These are phyloP conservation scores for Pampus argenteus DNA, from an alignment of 2,797 vertebrate genomes.

Conservation along the genomic window DNA sequence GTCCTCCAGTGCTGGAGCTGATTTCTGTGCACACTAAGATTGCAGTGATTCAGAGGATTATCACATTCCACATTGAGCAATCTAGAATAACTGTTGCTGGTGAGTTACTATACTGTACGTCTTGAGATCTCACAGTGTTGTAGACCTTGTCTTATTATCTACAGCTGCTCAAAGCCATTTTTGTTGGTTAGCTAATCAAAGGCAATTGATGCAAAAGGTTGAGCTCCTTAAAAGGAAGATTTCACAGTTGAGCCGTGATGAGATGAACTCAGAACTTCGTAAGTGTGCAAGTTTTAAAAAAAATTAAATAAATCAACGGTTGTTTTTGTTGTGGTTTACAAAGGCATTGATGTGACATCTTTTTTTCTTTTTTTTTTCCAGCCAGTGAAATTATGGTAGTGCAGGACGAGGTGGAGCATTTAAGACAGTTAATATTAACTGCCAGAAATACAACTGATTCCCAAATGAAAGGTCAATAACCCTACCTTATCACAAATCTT, in stretches of 20 bases:
- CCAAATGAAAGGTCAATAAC: constrained; percentile 42
- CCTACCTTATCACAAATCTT: neutral
- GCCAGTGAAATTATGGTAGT: constrained; percentile 55
- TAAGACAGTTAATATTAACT: fast-evolving
- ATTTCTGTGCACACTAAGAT: constrained; percentile 46
- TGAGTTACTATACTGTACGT: constrained; percentile 15
- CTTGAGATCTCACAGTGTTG: neutral
- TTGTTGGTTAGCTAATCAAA: constrained; percentile 39
- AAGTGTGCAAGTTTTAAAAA: constrained; percentile 6
- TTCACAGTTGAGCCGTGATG: neutral
- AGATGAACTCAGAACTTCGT: constrained; percentile 51
- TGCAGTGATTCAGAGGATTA: constrained; percentile 1
- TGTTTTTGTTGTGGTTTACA: neutral
- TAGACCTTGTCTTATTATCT: neutral
- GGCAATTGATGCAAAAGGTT: neutral
- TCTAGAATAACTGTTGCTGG: constrained; percentile 9
- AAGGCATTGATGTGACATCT: neutral
- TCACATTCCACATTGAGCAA: neutral
- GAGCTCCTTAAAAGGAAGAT: constrained; percentile 55
- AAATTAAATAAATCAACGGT: too few relatives aligned
- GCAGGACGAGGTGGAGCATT: neutral
- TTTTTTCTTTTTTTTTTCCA: constrained; percentile 31
- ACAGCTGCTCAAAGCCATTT: neutral
- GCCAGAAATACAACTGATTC: neutral
- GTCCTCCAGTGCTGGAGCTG: constrained; percentile 57